Conservation (phyloP, 2,797 vertebrate species). For the Sitta carolinensis region DNA sequence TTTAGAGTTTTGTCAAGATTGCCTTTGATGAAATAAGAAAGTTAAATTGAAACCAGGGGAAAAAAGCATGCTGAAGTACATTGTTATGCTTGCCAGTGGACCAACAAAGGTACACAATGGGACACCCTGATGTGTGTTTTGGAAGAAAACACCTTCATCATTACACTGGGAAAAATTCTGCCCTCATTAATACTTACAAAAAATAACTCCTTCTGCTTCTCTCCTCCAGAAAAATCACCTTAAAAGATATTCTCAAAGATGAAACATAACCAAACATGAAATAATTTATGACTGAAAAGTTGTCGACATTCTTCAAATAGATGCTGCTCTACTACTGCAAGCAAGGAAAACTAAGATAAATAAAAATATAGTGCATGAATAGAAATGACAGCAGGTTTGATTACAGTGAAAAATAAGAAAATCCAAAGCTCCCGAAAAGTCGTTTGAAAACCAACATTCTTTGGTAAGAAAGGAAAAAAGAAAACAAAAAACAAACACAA, state of each 20-base stretch:
- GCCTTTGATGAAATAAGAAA: neutral
- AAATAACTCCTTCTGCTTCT: neutral
- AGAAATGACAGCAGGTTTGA: neutral
- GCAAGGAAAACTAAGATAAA: neutral
- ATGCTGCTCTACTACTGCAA: neutral
- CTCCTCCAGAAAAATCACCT: neutral
- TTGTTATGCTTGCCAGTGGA: neutral
- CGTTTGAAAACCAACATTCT: neutral
- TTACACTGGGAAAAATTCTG: neutral
- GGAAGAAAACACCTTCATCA: neutral
- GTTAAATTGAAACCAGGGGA: neutral
- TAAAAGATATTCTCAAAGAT: neutral
- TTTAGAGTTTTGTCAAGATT: neutral
- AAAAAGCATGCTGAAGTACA: neutral
- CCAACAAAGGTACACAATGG: neutral
- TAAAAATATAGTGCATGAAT: neutral
- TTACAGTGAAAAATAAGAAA: neutral
- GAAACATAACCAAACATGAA: neutral
- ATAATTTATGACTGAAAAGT: neutral
- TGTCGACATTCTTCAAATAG: neutral
- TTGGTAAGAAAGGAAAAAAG: neutral
- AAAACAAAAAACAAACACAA: fast-evolving
- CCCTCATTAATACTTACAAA: neutral
- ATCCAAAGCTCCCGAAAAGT: neutral
- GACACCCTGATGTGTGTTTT: neutral